Base-by-base conservation (phyloP, 2,888 invertebrate species). In the Melieria crassipennis region DNA sequence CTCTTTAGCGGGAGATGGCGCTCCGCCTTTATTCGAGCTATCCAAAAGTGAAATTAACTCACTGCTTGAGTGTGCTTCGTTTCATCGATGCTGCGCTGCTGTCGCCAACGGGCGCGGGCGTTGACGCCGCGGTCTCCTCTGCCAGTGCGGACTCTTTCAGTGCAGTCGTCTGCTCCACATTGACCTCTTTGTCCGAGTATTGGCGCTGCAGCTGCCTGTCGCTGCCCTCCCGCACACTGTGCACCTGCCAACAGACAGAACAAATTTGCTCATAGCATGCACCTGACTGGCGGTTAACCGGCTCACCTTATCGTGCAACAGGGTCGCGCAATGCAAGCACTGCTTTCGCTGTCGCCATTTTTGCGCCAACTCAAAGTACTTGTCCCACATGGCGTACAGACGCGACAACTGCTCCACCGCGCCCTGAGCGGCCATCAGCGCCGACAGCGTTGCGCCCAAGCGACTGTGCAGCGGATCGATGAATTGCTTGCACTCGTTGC, bases 331-430 rank as follows among this genome's bases (percentile, higher is more conserved):
- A 72, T 92, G 89, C 45, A 94, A 89, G 65, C 91, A 89, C 76
- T 90, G 89, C 70, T 92, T 90, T 43, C 94, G 87, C 75, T 89
- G 89, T 0, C 90, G 88, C 83, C 94, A 94, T 76, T 93, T 92
- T 79, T 79, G 75, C 58, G 83, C 83, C 47, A 82, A 69, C 46
- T 67, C 55, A 7, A 75, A 45, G 60, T 82, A 78, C 1, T 80
- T 93, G 80, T 95, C 93, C 85, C 95, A 89, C 48, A 96, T 86
- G 73, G 91, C 90, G 78, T 94, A 91, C 7, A 96, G 88, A 78
- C 93, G 93, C 77, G 94, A 94, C 65, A 96, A 85, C 80, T 95
- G 94, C 79, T 94, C 94, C 74, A 96, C 89, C 0, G 92, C 90
- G 77, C 92, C 91, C 10, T 91, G 87, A 0, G 91, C 89, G 16